Evolutionary conservation across 2,888 invertebrate genomes (phyloP).

Genomic region (Netelia melanura): DNA sequence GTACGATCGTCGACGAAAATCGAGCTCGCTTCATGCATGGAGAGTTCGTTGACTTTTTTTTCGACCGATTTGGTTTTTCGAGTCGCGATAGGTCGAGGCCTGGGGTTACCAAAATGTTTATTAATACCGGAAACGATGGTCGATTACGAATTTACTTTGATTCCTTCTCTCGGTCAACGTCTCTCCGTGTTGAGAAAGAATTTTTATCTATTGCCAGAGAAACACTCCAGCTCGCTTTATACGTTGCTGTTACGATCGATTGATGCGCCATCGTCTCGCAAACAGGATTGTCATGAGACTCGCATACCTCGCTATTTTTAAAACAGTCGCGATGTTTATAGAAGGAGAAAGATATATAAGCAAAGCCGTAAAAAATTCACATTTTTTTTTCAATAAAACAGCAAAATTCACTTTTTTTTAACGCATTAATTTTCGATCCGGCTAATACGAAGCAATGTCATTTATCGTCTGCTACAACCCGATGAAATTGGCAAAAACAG

Average conservation of each 20-base stretch:
- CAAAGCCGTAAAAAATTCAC: constrained; percentile 8
- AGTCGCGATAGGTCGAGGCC: constrained; percentile 35
- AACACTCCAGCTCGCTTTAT: not conserved
- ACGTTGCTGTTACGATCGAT: constrained; percentile 15
- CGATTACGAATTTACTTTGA: constrained; percentile 36
- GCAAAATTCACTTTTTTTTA: constrained; percentile 8
- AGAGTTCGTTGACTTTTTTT: constrained; percentile 44
- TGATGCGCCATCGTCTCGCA: not conserved
- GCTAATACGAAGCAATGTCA: constrained; percentile 25
- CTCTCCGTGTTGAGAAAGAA: not conserved
- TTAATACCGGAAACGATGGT: constrained; percentile 68
- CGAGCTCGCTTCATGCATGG: not conserved
- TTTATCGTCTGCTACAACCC: constrained; percentile 58
- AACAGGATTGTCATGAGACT: constrained; percentile 34
- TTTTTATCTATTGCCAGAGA: not conserved
- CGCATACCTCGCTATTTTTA: constrained; percentile 33
- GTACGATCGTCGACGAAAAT: constrained; percentile 9
- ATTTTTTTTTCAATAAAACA: constrained; percentile 18
- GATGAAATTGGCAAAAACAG: constrained; percentile 69
- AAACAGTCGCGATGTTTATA: constrained; percentile 26
- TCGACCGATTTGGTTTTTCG: constrained; percentile 20
- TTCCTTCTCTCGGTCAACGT: not conserved
- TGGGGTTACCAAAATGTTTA: constrained; percentile 71
- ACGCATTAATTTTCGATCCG: not conserved
- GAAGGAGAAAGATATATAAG: not conserved